Percentiles rank a stretch among this genome's conserved stretches.
These are phyloP conservation scores for Bombus soroeensis DNA, from an alignment of 1,140 invertebrate species.

Conservation along the genomic window DNA sequence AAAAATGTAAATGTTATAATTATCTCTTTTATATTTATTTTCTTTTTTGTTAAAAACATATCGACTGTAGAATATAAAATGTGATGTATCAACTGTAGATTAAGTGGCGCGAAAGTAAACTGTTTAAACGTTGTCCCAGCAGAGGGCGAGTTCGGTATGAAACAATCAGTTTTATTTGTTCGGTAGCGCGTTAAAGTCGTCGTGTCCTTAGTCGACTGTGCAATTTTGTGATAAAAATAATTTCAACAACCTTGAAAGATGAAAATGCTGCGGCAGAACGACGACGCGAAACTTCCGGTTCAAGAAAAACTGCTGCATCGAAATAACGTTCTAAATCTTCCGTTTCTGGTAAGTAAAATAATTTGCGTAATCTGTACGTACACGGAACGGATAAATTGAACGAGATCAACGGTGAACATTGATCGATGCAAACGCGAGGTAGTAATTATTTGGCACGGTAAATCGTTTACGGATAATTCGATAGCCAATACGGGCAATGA, in stretches of 20 bases:
- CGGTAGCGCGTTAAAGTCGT: background rate
- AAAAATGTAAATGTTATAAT: constrained; percentile 40
- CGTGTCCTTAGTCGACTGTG: background rate
- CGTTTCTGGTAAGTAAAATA: no score
- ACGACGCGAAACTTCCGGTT: background rate
- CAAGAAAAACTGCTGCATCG: no score
- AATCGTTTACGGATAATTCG: background rate
- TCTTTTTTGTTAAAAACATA: background rate
- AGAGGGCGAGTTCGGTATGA: constrained; percentile 19
- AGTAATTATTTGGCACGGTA: no score
- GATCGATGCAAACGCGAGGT: background rate
- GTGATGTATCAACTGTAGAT: background rate
- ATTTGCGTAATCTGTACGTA: background rate
- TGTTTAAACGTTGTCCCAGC: background rate
- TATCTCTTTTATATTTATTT: constrained; percentile 4
- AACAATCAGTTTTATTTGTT: background rate
- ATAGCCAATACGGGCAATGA: background rate
- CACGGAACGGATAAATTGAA: background rate
- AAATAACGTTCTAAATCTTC: no score
- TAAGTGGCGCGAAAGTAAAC: constrained; percentile 8
- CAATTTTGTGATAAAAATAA: background rate
- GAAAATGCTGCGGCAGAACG: no score
- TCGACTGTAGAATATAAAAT: background rate
- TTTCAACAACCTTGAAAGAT: no score
- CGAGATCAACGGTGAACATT: background rate